These are phyloP conservation scores for Drosophila tripunctata DNA, from an alignment of 2,888 invertebrate genomes.

Conservation along the genomic window DNA sequence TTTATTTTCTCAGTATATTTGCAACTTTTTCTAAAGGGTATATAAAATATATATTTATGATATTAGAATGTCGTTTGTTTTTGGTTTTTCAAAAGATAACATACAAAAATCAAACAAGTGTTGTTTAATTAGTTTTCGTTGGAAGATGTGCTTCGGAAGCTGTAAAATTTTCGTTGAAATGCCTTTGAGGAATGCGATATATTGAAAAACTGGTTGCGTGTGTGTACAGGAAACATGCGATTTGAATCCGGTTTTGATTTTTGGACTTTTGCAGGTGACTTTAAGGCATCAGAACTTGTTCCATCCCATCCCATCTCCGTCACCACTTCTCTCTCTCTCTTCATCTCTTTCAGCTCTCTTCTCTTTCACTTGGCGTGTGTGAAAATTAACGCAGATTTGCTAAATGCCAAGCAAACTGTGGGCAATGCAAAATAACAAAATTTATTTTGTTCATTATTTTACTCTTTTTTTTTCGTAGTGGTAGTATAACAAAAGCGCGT, in stretches of 20 bases:
- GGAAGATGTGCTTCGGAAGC: conserved; percentile 10
- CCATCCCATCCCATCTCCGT: too few relatives aligned
- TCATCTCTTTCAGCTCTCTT: neutral
- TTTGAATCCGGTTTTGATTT: conserved; percentile 63
- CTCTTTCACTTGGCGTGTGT: conserved; percentile 22
- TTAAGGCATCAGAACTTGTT: conserved; percentile 62
- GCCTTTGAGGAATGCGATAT: conserved; percentile 57
- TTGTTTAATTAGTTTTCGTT: conserved; percentile 63
- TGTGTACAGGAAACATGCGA: conserved; percentile 65
- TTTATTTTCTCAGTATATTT: too few relatives aligned
- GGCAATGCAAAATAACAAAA: conserved; percentile 8
- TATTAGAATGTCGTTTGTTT: conserved; percentile 55
- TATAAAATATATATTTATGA: conserved; percentile 6
- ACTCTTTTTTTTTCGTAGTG: conserved; percentile 4
- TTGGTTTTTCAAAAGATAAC: conserved; percentile 37
- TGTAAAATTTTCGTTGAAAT: conserved; percentile 38
- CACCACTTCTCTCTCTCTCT: conserved; percentile 12
- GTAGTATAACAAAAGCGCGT: conserved; percentile 51
- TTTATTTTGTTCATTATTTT: conserved; percentile 19
- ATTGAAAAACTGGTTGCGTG: conserved; percentile 56
- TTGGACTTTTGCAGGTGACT: conserved; percentile 41
- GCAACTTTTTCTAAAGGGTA: neutral
- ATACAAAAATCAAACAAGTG: conserved; percentile 56
- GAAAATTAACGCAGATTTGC: conserved; percentile 48
- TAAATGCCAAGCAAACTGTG: conserved; percentile 48